Percentiles rank a stretch among this genome's conserved stretches.
These are phyloP conservation scores for Lucifuga dentata DNA, from an alignment of 2,113 vertebrate species.

Conservation along the genomic window DNA sequence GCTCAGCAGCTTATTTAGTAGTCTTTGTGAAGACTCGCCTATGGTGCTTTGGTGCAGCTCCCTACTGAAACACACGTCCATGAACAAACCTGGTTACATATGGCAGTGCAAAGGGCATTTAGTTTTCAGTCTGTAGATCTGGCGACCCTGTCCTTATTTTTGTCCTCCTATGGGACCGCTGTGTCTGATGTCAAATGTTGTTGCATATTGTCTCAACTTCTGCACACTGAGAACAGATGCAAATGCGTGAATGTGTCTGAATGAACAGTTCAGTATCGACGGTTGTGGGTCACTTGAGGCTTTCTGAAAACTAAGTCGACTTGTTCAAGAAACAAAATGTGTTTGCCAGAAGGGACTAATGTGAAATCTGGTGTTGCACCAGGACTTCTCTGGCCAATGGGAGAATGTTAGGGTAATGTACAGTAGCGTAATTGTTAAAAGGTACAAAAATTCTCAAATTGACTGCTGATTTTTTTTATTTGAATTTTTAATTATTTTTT, in stretches of 20 bases:
- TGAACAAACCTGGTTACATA: slow-evolving; percentile 30
- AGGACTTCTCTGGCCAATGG: slow-evolving; percentile 57
- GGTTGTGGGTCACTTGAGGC: slow-evolving; percentile 50
- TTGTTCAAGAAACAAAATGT: slow-evolving; percentile 51
- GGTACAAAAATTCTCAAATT: slow-evolving; percentile 74
- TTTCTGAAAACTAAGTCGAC: slow-evolving; percentile 39
- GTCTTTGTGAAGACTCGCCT: slow-evolving; percentile 46
- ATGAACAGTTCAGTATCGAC: slow-evolving; percentile 48
- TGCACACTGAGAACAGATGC: slow-evolving; percentile 39
- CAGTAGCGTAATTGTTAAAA: slow-evolving; percentile 78
- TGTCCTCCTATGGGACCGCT: slow-evolving; percentile 3
- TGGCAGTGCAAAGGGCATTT: slow-evolving; percentile 15
- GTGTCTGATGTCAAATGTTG: slow-evolving; percentile 26
- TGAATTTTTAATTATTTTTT: slow-evolving; percentile 6
- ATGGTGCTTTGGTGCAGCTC: slow-evolving; percentile 77
- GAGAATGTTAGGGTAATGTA: slow-evolving; percentile 76
- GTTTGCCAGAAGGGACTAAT: slow-evolving; percentile 51
- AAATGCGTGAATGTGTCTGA: slow-evolving; percentile 41
- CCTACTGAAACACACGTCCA: slow-evolving; percentile 55
- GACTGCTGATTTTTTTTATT: slow-evolving; percentile 65
- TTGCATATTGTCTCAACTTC: slow-evolving; percentile 15
- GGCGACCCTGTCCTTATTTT: slow-evolving; percentile 27
- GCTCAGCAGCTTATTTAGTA: slow-evolving; percentile 35
- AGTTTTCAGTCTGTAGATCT: slow-evolving; percentile 30
- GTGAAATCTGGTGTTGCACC: slow-evolving; percentile 47